A percentile compares a stretch with the other conserved stretches of the same genome.
Conservation (phyloP, 2,888 invertebrate genomes). For the Steinernema scapterisci region DNA sequence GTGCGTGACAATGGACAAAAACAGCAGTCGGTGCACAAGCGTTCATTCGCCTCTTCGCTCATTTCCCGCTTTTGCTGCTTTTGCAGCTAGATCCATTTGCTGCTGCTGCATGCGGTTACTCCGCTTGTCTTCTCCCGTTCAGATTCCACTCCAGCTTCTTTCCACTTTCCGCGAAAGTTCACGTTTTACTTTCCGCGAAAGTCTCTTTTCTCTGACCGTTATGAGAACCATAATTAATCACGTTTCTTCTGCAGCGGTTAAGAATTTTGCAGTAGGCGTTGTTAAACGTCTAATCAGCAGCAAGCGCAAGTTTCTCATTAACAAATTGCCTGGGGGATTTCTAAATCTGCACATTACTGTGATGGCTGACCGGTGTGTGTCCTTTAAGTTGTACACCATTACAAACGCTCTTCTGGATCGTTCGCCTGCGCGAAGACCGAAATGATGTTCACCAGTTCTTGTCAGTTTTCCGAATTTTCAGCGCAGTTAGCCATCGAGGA, state of each 20-base stretch:
- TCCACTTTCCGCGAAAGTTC: too few relatives aligned
- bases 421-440: not conserved
- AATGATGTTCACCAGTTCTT: not conserved
- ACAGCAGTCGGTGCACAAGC: not conserved
- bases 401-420: not conserved
- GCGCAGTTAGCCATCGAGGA: conserved; percentile 19
- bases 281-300: conserved; percentile 30
- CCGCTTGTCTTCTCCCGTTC: not conserved
- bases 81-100: not conserved
- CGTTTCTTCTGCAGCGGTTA: conserved; percentile 14
- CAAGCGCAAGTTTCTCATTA: conserved; percentile 30
- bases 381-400: not conserved
- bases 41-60: conserved; percentile 6
- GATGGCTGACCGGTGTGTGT: not conserved
- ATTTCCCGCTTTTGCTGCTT: conserved; percentile 21
- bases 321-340: conserved; percentile 13
- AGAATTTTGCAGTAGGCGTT: conserved; percentile 11
- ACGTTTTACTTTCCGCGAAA: not conserved
- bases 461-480: conserved; percentile 14
- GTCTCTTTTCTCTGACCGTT: not conserved
- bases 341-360: conserved; percentile 24
- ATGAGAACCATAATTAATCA: conserved; percentile 1
- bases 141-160: not conserved
- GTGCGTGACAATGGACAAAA: conserved; percentile 20
- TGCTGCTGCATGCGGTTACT: not conserved